phyloP scores from a whole-genome alignment of 1,140 invertebrate species.

The Drosophila pseudoobscura region DNA sequence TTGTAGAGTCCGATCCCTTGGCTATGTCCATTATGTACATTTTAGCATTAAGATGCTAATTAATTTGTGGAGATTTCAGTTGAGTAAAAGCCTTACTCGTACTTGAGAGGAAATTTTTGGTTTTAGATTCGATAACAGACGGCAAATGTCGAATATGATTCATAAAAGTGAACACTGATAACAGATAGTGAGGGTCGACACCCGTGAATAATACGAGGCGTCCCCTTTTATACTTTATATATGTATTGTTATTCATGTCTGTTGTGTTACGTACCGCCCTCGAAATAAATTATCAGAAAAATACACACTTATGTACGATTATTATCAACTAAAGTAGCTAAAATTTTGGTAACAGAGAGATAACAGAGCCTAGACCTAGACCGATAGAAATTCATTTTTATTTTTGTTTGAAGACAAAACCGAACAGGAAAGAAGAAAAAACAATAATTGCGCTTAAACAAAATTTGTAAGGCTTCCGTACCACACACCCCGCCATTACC shows the following conservation, averaged over 20 bases:
- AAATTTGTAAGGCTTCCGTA: conserved; percentile 61
- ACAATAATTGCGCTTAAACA: conserved; percentile 63
- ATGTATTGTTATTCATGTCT: conserved; percentile 4
- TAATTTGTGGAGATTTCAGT: conserved; percentile 38
- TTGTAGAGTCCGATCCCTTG: conserved; percentile 10
- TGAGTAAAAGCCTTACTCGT: background rate
- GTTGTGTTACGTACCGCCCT: conserved; percentile 20
- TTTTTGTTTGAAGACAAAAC: background rate
- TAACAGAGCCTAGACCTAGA: background rate
- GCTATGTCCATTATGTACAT: conserved; percentile 32
- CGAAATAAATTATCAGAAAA: conserved; percentile 33
- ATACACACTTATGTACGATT: background rate
- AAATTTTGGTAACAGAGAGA: conserved; percentile 9
- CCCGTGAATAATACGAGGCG: conserved; percentile 32
- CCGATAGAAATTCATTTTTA: conserved; percentile 5
- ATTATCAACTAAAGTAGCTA: conserved; percentile 28
- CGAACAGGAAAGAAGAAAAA: conserved; percentile 1
- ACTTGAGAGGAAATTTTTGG: conserved; percentile 5
- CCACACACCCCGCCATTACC: too few relatives aligned
- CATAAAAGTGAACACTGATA: conserved; percentile 24
- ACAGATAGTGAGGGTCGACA: conserved; percentile 4
- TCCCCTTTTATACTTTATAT: conserved; percentile 1
- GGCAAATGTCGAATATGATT: conserved; percentile 21
- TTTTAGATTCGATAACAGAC: background rate
- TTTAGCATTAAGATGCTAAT: conserved; percentile 56